phyloP scores from a whole-genome alignment of 2,888 invertebrate genomes.

The Anoncus sp. region DNA sequence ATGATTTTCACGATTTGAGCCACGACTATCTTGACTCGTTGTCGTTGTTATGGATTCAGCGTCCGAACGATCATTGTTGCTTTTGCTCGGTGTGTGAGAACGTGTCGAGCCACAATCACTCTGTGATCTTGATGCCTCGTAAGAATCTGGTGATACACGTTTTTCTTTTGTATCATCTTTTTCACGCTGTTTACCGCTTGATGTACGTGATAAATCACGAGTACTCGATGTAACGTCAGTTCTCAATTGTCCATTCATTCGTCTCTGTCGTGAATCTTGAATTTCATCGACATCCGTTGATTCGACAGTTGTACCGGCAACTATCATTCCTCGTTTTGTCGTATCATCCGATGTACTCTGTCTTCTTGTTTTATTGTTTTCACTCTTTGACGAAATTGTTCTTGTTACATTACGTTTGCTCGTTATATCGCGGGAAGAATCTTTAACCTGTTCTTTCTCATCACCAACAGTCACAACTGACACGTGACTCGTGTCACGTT shows the following conservation, averaged over 20 bases:
- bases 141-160: conserved; percentile 87
- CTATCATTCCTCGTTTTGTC: conserved; percentile 83
- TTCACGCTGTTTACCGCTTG: conserved; percentile 69
- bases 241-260: conserved; percentile 84
- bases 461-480: conserved; percentile 96
- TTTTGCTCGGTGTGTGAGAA: conserved; percentile 85
- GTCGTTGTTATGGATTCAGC: conserved; percentile 93
- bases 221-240: conserved; percentile 65
- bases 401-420: conserved; percentile 80
- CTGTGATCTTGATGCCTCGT: conserved; percentile 86
- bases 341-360: conserved; percentile 78
- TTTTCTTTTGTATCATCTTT: conserved; percentile 73
- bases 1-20: conserved; percentile 86
- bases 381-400: conserved; percentile 75
- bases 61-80: conserved; percentile 89
- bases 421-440: conserved; percentile 85
- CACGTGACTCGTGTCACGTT: conserved; percentile 93
- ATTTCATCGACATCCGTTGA: conserved; percentile 75
- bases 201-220: conserved; percentile 78
- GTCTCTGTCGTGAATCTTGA: conserved; percentile 73
- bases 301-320: conserved; percentile 83
- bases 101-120: conserved; percentile 91
- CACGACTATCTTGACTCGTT: conserved; percentile 90
- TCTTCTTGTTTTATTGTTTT: conserved; percentile 66
- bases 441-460: conserved; percentile 89